Evolutionary conservation across 2,888 invertebrate genomes (phyloP), one percentile per base, ranked within the genome.

Genomic region (Masnerella sp.): DNA sequence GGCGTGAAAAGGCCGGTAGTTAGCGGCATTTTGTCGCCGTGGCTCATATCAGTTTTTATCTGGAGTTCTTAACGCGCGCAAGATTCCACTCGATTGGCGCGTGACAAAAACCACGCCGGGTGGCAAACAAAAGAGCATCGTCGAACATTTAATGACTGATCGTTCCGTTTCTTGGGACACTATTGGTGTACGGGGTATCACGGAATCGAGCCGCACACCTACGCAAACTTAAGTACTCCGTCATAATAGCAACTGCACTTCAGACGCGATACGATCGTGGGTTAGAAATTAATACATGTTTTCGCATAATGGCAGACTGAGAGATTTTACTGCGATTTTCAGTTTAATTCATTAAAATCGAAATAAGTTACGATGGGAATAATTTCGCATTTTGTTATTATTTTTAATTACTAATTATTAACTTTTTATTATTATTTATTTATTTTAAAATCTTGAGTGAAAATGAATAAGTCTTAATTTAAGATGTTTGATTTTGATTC

Each of bases 91-190:
- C 45, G 58, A 73, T 73, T 70, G 74, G 76, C 76, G 78, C 77
- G 64, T 69, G 74, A 76, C 78, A 52, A 81, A 81, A 82, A 75
- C 77, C 20, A 22, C 59, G 58, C 75, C 65, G 76, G 77, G 77
- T 77, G 69, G 54, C 73, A 81, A 84, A 85, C 84, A 85, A 85
- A 83, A 85, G 84, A 79, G 78, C 82, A 84, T 85, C 84, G 84
- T 81, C 25, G 83, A 83, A 82, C 84, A 83, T 84, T 85, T 85
- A 85, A 85, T 85, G 85, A 85, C 83, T 85, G 85, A 85, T 85
- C 84, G 85, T 78, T 80, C 78, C 79, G 80, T 82, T 82, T 81
- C 82, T 81, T 79, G 73, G 78, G 70, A 74, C 74, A 59, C 61
- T 65, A 67, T 59, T 74, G 71, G 70, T 72, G 75, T 67, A 28